Evolutionary conservation across 2,113 vertebrate genomes (phyloP), one percentile per base, ranked within the genome.

Genomic region (Stegastes partitus): DNA sequence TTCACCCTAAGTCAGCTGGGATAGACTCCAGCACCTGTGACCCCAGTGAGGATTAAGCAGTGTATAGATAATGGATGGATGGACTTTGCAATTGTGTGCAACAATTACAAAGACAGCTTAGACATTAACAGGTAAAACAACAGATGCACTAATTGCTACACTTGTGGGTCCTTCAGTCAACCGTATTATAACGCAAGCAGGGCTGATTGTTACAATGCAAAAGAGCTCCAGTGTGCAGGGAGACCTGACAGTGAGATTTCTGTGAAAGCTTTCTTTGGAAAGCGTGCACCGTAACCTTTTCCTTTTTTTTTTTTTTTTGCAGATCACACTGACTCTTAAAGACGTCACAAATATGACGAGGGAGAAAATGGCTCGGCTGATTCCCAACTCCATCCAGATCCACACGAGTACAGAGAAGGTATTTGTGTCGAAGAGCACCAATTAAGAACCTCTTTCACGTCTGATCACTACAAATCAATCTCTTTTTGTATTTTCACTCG

Each of bases 331-430:
- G 81, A 89, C 90, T 47, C 95, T 98, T 74, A 95, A 95, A 90
- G 96, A 97, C 70, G 93, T 98, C 83, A 94, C 84, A 10, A 89
- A 94, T 45, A 93, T 99, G 92, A 96, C 94, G 42, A 96, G 96
- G 87, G 98, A 98, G 91, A 99, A 99, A 90, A 98, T 96, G 0
- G 97, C 97, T 67, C 94, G 94, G 21, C 92, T 96, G 74, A 98
- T 99, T 84, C 98, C 97, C 85, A 98, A 99, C 61, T 97, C 98
- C 73, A 97, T 99, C 87, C 97, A 97, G 93, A 93, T 99, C 84
- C 90, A 90, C 88, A 96, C 96, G 1, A 89, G 91, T 49, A 85
- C 94, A 34, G 97, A 99, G 57, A 99, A 97, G 97, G 97, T 98
- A 59, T 9, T 6, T 10, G 6, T 21, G 19, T 12, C 2, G 11